phyloP scores from a whole-genome alignment of 64 coral and sea anemone genomes.

The Trachythela sp. region DNA sequence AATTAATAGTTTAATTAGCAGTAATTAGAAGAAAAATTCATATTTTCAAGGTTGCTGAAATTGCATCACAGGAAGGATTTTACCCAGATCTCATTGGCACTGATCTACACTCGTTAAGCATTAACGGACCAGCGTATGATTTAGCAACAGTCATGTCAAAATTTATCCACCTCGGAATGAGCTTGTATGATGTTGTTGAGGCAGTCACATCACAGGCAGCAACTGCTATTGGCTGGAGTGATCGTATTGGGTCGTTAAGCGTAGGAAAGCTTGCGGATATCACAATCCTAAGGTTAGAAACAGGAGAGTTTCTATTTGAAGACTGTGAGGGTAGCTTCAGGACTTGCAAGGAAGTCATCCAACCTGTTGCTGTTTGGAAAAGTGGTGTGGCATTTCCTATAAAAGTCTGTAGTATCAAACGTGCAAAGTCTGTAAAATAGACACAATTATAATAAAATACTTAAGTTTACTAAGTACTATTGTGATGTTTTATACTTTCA shows the following conservation, averaged over 20 bases:
- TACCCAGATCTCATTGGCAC: constrained; percentile 86
- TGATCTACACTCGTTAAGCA: constrained; percentile 62
- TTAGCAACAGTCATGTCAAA: constrained; percentile 80
- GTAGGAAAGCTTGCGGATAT: constrained; percentile 46
- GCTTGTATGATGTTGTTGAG: constrained; percentile 60
- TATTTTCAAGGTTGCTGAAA: constrained; percentile 40
- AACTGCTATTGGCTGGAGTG: constrained; percentile 46
- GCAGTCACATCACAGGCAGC: constrained; percentile 66
- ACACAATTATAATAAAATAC: too few relatives aligned
- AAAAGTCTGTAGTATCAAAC: background rate
- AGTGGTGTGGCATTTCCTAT: constrained; percentile 29
- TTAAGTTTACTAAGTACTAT: too few relatives aligned
- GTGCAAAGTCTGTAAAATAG: background rate
- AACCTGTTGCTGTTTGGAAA: constrained; percentile 69
- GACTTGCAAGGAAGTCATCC: constrained; percentile 31
- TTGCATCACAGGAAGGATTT: constrained; percentile 68
- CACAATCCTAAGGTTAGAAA: constrained; percentile 47
- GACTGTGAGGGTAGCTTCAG: constrained; percentile 64
- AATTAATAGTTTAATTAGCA: too few relatives aligned
- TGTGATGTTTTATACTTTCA: too few relatives aligned
- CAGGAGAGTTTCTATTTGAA: constrained; percentile 61
- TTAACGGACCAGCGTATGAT: constrained; percentile 66
- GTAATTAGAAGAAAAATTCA: too few relatives aligned
- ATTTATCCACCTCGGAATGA: constrained; percentile 74
- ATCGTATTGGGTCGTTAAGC: constrained; percentile 52